Percentiles rank a stretch among this genome's conserved stretches.
These are phyloP conservation scores for Drosophila pruinosa DNA, from an alignment of 1,140 invertebrate species.

Conservation along the genomic window DNA sequence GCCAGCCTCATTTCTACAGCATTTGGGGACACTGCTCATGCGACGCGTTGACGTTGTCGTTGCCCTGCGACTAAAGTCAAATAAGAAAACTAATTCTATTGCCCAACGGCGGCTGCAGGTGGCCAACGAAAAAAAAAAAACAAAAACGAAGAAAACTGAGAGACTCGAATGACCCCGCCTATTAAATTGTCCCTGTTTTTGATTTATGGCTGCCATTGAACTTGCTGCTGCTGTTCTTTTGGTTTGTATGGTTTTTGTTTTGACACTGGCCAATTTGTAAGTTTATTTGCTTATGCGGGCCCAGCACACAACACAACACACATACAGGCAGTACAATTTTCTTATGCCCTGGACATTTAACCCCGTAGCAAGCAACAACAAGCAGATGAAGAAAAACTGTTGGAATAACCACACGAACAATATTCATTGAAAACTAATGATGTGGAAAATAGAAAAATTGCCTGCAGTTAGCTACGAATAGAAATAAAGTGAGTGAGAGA, in stretches of 20 bases:
- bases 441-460: constrained; percentile 79
- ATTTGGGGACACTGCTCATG: constrained; percentile 38
- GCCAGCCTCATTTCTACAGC: background rate
- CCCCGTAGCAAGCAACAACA: constrained; percentile 29
- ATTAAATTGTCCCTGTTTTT: constrained; percentile 61
- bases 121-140: background rate
- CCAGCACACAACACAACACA: background rate
- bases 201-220: constrained; percentile 75
- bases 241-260: constrained; percentile 22
- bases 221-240: constrained; percentile 30
- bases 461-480: constrained; percentile 55
- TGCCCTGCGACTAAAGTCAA: constrained; percentile 62
- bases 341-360: constrained; percentile 48
- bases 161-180: constrained; percentile 29
- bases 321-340: constrained; percentile 15
- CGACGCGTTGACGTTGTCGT: constrained; percentile 21
- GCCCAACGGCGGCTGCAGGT: constrained; percentile 46
- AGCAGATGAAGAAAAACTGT: constrained; percentile 7
- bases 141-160: background rate
- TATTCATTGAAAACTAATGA: constrained; percentile 80
- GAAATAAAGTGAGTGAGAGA: background rate
- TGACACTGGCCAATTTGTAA: constrained; percentile 62
- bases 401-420: constrained; percentile 34
- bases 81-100: constrained; percentile 74
- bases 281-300: constrained; percentile 70